Evolutionary conservation across 2,888 invertebrate species (phyloP).

Genomic region (Cosmia trapezina): DNA sequence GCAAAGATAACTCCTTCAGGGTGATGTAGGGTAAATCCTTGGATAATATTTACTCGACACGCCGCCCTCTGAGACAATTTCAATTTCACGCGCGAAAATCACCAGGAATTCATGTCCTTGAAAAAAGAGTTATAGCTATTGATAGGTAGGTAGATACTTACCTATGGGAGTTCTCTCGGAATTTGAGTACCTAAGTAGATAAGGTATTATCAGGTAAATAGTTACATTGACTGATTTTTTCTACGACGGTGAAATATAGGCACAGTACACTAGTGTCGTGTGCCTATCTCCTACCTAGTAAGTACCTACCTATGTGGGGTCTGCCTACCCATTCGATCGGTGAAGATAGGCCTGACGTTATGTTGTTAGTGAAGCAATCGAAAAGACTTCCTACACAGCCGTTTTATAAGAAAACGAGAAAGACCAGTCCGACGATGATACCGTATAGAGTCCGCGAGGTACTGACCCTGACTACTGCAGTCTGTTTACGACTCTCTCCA

Average conservation of each 20-base stretch:
- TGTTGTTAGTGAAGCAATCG: background rate
- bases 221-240: no score
- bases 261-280: no score
- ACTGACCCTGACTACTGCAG: background rate
- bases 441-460: background rate
- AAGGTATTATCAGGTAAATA: no score
- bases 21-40: constrained; percentile 64
- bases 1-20: constrained; percentile 31
- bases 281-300: no score
- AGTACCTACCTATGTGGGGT: no score
- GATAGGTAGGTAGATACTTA: background rate
- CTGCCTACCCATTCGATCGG: background rate
- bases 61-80: constrained; percentile 58
- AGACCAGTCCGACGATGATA: background rate
- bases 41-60: constrained; percentile 53
- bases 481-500: background rate
- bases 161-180: constrained; percentile 2
- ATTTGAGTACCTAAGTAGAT: background rate
- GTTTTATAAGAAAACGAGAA: background rate
- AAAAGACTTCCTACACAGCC: background rate
- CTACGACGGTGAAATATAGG: no score
- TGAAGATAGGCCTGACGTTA: background rate
- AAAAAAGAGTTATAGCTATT: constrained; percentile 38
- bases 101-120: constrained; percentile 49
- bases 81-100: constrained; percentile 72